Percentiles rank a stretch among this genome's conserved stretches.
These are phyloP conservation scores for Dascillus cervinus DNA, from an alignment of 2,888 invertebrate genomes.

Conservation along the genomic window DNA sequence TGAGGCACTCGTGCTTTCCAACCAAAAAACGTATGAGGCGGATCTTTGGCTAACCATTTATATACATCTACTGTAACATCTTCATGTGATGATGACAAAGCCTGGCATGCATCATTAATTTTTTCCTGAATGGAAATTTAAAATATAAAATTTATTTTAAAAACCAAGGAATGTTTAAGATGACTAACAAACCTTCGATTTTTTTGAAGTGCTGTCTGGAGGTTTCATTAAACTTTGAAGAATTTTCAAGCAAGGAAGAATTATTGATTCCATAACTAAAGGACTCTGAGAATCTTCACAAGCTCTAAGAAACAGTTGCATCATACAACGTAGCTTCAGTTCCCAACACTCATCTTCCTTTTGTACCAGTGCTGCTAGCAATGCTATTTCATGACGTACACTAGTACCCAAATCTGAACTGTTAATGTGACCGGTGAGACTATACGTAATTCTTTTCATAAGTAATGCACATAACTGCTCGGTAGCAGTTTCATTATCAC, in stretches of 20 bases:
- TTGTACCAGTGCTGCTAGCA: constrained; percentile 80
- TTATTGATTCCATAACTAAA: constrained; percentile 83
- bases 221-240: constrained; percentile 76
- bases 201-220: constrained; percentile 47
- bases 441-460: constrained; percentile 76
- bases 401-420: constrained; percentile 64
- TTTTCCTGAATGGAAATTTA: constrained; percentile 36
- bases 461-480: constrained; percentile 77
- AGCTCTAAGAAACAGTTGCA: constrained; percentile 77
- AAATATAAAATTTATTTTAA: background rate
- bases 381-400: constrained; percentile 82
- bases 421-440: constrained; percentile 65
- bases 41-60: constrained; percentile 67
- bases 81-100: constrained; percentile 41
- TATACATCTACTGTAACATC: constrained; percentile 60
- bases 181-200: too few species aligned
- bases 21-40: constrained; percentile 58
- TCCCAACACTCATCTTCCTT: constrained; percentile 96
- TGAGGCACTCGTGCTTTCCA: constrained; percentile 63
- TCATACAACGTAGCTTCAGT: constrained; percentile 77
- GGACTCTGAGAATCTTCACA: constrained; percentile 71
- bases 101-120: constrained; percentile 37
- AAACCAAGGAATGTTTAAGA: too few species aligned
- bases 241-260: constrained; percentile 88
- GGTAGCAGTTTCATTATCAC: constrained; percentile 76